Evolutionary conservation across 2,888 invertebrate genomes (phyloP), one percentile per base, ranked within the genome.

Genomic region (Andrena hattorfiana): DNA sequence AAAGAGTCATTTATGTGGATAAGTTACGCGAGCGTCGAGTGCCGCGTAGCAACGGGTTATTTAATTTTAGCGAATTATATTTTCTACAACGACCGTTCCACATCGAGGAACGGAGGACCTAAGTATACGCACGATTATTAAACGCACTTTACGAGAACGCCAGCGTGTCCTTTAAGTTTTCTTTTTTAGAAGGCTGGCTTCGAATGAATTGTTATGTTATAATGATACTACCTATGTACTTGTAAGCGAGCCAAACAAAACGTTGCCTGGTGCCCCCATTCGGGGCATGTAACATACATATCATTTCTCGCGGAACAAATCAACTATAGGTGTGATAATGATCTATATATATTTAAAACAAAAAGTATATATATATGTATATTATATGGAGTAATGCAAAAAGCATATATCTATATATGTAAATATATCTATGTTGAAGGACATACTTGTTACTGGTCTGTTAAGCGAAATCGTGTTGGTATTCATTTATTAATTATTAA

Each of bases 261-360:
- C 68, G 80, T 90, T 87, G 87, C 84, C 84, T 86, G 85, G 85
- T 88, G 80, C 89, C 86, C 23, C 28, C 2, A 76, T 63, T 48
- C 6, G 85, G 85, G 88, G 85, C 89, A 89, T 82, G 89, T 91
- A 83, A 80, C 89, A 93, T 93, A 93, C 94, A 94, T 94, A 94
- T 94, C 94, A 94, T 93, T 93, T 90, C 91, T 83, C 78, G 91
- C 84, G 93, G 91, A 93, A 93, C 92, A 92, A 93, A 83, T 85
- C 85, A 90, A 88, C 86, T 89, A 91, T 93, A 92, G 90, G 91
- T 93, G 92, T 93, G 90, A 92, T 91, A 89, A 77, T 80, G 66
- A 87, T 84, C 79, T 87, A 86, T 88, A 87, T 86, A 75, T 49
- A 85, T 85, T 87, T 81, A 42, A 80, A 71, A 63, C 74, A 69